These are phyloP conservation scores for Streptopelia turtur DNA, from an alignment of 2,797 vertebrate species.

Conservation along the genomic window DNA sequence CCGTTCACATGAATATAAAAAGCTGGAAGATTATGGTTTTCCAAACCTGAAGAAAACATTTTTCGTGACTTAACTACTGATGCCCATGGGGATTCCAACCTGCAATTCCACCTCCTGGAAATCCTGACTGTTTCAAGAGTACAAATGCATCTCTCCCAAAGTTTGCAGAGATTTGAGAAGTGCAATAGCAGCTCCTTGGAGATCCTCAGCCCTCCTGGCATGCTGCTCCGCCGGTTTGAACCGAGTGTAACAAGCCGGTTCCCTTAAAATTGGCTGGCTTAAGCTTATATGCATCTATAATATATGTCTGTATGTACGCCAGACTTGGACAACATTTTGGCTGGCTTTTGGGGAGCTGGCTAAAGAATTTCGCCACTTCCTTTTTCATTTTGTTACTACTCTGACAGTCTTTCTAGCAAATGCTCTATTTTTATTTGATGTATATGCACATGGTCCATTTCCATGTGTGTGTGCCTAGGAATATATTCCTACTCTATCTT, in stretches of 20 bases:
- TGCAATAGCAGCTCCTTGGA: neutral
- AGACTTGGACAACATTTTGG: slow-evolving; percentile 48
- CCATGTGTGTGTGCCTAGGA: neutral
- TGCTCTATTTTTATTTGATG: slow-evolving; percentile 28
- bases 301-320: neutral
- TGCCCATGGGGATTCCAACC: neutral
- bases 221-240: neutral
- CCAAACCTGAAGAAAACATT: neutral
- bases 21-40: neutral
- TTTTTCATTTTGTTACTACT: slow-evolving; percentile 20
- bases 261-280: neutral
- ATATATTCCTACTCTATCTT: neutral
- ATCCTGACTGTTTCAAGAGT: neutral
- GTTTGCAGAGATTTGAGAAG: neutral
- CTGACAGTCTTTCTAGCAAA: slow-evolving; percentile 18
- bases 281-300: slow-evolving; percentile 18
- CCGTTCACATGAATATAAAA: neutral
- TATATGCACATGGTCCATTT: neutral
- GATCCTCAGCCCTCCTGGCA: neutral
- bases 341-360: slow-evolving; percentile 46
- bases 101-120: neutral
- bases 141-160: neutral
- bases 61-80: neutral
- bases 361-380: slow-evolving; percentile 30
- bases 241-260: neutral